A percentile compares a stretch with the other conserved stretches of the same genome.
Conservation (phyloP, 2,113 vertebrate genomes). For the Bombycilla garrulus region DNA sequence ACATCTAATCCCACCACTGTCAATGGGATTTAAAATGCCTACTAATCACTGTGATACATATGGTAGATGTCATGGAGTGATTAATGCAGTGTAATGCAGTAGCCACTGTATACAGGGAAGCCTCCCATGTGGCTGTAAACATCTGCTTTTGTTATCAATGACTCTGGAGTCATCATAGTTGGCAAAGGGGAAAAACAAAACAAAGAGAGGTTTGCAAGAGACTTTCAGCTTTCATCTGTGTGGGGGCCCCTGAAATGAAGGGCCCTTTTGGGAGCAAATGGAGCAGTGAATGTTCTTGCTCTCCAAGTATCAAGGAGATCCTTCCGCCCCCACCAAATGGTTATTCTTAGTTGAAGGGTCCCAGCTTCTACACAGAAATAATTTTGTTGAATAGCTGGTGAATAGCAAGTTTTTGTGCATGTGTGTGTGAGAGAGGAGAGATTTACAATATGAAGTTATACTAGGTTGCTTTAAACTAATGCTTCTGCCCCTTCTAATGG, state of each 20-base stretch:
- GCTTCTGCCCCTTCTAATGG: not conserved
- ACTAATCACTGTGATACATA: constrained; percentile 14
- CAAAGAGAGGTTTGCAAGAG: not conserved
- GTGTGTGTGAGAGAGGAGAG: not conserved
- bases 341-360: not conserved
- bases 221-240: not conserved
- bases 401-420: not conserved
- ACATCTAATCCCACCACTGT: constrained; percentile 12
- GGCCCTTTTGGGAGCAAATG: not conserved
- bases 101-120: constrained; percentile 29
- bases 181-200: constrained; percentile 12
- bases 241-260: not conserved
- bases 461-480: not conserved
- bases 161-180: not conserved
- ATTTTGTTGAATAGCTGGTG: not conserved
- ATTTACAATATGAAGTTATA: not conserved
- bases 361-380: not conserved
- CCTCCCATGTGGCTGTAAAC: constrained; percentile 38
- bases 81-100: constrained; percentile 14
- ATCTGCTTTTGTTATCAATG: constrained; percentile 51
- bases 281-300: not conserved
- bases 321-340: not conserved
- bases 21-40: constrained; percentile 35
- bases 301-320: not conserved
- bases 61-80: constrained; percentile 1